These are phyloP conservation scores for Acleris literana DNA, from an alignment of 2,888 invertebrate genomes.

Conservation along the genomic window DNA sequence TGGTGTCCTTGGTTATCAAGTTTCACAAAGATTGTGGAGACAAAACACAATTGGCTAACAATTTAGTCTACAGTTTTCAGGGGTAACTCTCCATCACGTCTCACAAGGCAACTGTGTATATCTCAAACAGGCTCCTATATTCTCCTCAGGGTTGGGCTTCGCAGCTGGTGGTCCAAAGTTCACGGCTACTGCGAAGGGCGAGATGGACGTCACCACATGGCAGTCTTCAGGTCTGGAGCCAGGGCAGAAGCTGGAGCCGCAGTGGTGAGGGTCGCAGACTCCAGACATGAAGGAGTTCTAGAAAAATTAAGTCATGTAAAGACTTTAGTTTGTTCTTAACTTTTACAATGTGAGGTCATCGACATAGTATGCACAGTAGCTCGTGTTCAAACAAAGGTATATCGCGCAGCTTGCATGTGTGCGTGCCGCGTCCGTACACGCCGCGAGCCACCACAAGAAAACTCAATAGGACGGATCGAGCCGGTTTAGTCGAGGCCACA, in stretches of 20 bases:
- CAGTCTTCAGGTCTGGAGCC: constrained; percentile 74
- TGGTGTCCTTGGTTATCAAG: no score
- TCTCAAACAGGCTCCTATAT: constrained; percentile 90
- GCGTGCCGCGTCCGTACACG: no score
- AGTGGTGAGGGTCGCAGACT: constrained; percentile 90
- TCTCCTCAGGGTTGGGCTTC: constrained; percentile 90
- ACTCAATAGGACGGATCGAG: no score
- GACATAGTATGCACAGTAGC: no score
- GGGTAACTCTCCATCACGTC: constrained; percentile 36
- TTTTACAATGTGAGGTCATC: no score
- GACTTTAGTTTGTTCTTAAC: no score
- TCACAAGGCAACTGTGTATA: constrained; percentile 89
- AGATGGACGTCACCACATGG: constrained; percentile 88
- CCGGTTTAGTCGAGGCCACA: no score
- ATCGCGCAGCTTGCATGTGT: no score
- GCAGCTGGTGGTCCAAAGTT: constrained; percentile 88
- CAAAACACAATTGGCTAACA: no score
- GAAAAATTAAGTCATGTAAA: constrained; percentile 36
- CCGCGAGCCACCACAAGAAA: no score
- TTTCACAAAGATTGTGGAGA: no score
- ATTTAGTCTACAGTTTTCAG: not conserved
- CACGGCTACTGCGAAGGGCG: constrained; percentile 90
- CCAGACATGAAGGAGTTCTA: constrained; percentile 85
- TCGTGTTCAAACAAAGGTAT: no score
- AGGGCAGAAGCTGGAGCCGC: constrained; percentile 89